Conservation (phyloP, 53 echinoderm and acorn worm species). For the Hippasteria phrygiana region DNA sequence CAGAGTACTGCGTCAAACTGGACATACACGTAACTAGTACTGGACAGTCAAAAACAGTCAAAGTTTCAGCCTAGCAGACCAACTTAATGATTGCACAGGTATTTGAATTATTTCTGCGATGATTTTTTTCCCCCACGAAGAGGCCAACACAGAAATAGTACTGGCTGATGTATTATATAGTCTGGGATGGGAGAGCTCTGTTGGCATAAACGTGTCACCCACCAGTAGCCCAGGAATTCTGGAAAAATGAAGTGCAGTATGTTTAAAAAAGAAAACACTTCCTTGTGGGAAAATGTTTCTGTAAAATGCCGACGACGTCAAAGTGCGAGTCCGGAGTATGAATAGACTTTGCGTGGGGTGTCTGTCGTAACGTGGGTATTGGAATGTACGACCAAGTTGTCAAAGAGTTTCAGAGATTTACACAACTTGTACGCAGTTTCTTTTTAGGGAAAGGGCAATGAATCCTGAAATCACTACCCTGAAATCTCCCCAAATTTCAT, state of each 20-base stretch:
- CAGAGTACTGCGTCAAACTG: too few relatives aligned
- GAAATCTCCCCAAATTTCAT: too few relatives aligned
- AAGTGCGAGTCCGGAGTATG: not conserved
- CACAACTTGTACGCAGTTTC: too few relatives aligned
- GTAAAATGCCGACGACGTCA: not conserved
- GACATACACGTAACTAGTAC: too few relatives aligned
- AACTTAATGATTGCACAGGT: not conserved
- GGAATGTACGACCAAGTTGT: not conserved
- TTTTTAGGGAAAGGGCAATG: too few relatives aligned
- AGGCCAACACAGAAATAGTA: not conserved
- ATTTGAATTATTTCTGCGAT: not conserved
- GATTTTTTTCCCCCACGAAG: not conserved
- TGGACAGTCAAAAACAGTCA: too few relatives aligned
- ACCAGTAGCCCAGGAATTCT: not conserved
- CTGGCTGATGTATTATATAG: not conserved
- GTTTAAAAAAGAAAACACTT: not conserved
- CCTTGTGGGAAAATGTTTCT: not conserved
- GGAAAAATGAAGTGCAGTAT: not conserved
- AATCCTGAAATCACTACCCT: too few relatives aligned
- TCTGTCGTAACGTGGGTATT: not conserved
- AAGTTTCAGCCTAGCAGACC: not conserved
- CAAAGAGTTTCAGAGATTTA: too few relatives aligned
- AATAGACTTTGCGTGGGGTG: not conserved
- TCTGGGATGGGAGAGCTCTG: not conserved
- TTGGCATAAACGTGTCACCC: not conserved